phyloP scores from a whole-genome alignment of 2,797 vertebrate genomes.

The Rhabdophis nuchalis region DNA sequence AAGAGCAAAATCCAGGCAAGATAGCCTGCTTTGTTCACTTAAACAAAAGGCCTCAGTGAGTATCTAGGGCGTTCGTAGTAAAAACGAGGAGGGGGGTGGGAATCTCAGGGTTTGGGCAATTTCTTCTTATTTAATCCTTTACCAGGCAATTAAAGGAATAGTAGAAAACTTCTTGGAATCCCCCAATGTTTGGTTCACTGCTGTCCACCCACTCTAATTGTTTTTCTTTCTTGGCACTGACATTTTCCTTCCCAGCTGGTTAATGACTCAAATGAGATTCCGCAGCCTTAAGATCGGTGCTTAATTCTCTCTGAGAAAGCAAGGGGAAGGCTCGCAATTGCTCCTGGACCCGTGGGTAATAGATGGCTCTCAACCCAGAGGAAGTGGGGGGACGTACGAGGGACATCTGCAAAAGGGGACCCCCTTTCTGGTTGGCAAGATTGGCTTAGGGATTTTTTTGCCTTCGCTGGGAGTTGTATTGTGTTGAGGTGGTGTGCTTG shows the following conservation, averaged over 20 bases:
- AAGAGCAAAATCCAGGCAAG: not conserved
- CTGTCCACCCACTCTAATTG: not conserved
- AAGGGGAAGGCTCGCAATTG: slow-evolving; percentile 18
- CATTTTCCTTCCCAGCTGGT: slow-evolving; percentile 15
- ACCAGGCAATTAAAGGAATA: not conserved
- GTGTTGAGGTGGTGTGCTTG: too few relatives aligned
- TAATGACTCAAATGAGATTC: slow-evolving; percentile 30
- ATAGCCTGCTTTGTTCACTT: slow-evolving; percentile 43
- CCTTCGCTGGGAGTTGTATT: too few relatives aligned
- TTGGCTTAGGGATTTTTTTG: too few relatives aligned
- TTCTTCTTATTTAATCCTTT: slow-evolving; percentile 17
- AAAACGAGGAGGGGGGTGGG: slow-evolving; percentile 1
- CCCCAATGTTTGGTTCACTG: not conserved
- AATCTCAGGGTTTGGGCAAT: slow-evolving; percentile 7
- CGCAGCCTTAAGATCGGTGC: slow-evolving; percentile 2
- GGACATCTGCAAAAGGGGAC: not conserved
- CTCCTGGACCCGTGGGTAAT: not conserved
- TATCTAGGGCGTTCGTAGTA: slow-evolving; percentile 1
- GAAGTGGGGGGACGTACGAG: not conserved
- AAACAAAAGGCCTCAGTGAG: slow-evolving; percentile 25
- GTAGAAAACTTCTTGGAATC: not conserved
- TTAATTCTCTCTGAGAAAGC: slow-evolving; percentile 16
- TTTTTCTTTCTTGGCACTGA: not conserved
- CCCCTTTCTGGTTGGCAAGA: not conserved
- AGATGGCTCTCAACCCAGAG: not conserved